A percentile compares a stretch with the other conserved stretches of the same genome.
Evolutionary conservation across 1,140 invertebrate species (phyloP).

Genomic region (Drosophila murphyi): DNA sequence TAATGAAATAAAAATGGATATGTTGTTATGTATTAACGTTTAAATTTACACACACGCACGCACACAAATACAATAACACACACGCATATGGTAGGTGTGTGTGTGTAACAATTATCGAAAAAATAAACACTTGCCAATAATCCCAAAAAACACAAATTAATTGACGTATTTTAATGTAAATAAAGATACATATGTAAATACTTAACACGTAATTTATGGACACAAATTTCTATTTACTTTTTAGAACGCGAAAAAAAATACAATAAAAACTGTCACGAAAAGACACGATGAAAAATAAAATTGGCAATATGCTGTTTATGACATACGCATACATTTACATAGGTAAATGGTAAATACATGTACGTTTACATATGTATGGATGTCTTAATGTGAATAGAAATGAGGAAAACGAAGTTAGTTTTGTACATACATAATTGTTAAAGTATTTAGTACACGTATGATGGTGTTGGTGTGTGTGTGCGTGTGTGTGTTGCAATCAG

Average conservation of each 20-base stretch:
- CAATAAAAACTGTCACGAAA: conserved; percentile 16
- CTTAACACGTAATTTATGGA: conserved; percentile 31
- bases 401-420: conserved; percentile 40
- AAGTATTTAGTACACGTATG: conserved; percentile 41
- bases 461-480: conserved; percentile 16
- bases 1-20: conserved; percentile 1
- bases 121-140: conserved; percentile 21
- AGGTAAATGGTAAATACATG: conserved; percentile 2
- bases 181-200: conserved; percentile 16
- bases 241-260: conserved; percentile 18
- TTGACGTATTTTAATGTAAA: neutral
- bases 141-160: conserved; percentile 2
- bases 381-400: conserved; percentile 31
- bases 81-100: conserved; percentile 26
- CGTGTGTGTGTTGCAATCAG: conserved; percentile 21
- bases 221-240: conserved; percentile 26
- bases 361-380: conserved; percentile 13
- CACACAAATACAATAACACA: neutral
- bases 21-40: neutral
- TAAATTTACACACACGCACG: neutral
- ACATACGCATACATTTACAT: conserved; percentile 19
- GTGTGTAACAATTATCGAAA: conserved; percentile 7
- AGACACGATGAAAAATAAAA: conserved; percentile 27
- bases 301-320: conserved; percentile 37
- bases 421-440: conserved; percentile 20